Evolutionary conservation across 2,113 vertebrate species (phyloP).

Genomic region (Scopus umbretta): DNA sequence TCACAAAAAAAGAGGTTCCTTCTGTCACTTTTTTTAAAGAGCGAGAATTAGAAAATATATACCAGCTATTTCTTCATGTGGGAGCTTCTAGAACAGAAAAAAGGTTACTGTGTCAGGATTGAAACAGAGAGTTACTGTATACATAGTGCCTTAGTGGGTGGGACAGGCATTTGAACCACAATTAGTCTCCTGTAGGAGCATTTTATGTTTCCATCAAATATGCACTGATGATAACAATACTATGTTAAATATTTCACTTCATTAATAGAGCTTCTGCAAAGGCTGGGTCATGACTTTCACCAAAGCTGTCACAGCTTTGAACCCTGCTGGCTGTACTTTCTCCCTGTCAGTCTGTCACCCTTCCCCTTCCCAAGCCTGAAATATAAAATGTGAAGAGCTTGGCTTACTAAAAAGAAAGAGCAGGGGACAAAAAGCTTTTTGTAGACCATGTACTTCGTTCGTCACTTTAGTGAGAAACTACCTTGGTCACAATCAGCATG

Average conservation of each 20-base stretch:
- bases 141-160: background rate
- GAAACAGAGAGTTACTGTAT: constrained; percentile 22
- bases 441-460: background rate
- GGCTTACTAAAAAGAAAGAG: background rate
- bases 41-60: background rate
- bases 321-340: background rate
- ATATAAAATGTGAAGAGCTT: background rate
- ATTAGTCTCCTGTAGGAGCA: constrained; percentile 31
- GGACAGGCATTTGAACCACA: constrained; percentile 51
- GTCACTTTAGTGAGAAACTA: background rate
- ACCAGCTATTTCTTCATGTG: constrained; percentile 33
- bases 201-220: constrained; percentile 19
- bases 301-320: background rate
- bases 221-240: constrained; percentile 25
- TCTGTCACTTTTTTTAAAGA: background rate
- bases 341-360: background rate
- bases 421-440: accelerated
- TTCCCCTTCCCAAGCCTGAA: background rate
- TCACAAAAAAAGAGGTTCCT: background rate
- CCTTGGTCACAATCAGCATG: background rate
- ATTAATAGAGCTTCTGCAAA: background rate
- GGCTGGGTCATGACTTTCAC: background rate
- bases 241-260: constrained; percentile 28
- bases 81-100: constrained; percentile 40
- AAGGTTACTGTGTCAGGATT: constrained; percentile 3